phyloP scores from a whole-genome alignment of 2,113 vertebrate species.

The Eolophus roseicapilla region DNA sequence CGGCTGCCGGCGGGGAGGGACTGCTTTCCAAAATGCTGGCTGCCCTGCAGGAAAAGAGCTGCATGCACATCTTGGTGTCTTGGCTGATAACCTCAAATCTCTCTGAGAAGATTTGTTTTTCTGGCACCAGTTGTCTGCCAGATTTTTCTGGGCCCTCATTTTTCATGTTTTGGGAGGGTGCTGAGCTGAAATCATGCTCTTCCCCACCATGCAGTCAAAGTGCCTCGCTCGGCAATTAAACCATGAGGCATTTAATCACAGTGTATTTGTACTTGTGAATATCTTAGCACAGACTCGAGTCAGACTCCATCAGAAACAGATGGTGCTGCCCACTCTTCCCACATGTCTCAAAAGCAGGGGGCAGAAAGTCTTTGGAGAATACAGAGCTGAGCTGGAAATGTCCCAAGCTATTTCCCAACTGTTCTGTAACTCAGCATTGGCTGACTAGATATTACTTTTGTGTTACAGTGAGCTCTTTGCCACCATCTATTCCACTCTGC shows the following conservation, averaged over 20 bases:
- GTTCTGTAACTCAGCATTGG: slow-evolving; percentile 18
- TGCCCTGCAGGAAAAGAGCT: slow-evolving; percentile 41
- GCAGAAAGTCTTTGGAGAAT: slow-evolving; percentile 39
- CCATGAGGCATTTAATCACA: slow-evolving; percentile 40
- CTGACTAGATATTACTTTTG: not conserved
- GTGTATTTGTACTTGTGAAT: slow-evolving; percentile 36
- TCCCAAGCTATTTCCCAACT: slow-evolving; percentile 48
- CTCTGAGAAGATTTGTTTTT: slow-evolving; percentile 3
- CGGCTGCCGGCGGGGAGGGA: not conserved
- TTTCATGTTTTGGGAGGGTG: not conserved
- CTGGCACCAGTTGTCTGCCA: not conserved
- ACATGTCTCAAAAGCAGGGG: slow-evolving; percentile 48
- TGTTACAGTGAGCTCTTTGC: not conserved
- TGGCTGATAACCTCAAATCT: not conserved
- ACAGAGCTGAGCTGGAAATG: slow-evolving; percentile 33
- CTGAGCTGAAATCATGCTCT: slow-evolving; percentile 21
- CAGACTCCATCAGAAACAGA: slow-evolving; percentile 56
- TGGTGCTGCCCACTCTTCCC: slow-evolving; percentile 66
- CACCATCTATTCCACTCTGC: not conserved
- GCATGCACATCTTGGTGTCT: not conserved
- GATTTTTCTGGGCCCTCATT: not conserved
- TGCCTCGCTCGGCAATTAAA: not conserved
- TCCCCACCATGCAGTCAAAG: not conserved
- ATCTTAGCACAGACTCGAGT: slow-evolving; percentile 34
- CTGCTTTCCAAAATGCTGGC: not conserved